phyloP scores from a whole-genome alignment of 2,888 invertebrate genomes.

The Ochlodes sylvanus region DNA sequence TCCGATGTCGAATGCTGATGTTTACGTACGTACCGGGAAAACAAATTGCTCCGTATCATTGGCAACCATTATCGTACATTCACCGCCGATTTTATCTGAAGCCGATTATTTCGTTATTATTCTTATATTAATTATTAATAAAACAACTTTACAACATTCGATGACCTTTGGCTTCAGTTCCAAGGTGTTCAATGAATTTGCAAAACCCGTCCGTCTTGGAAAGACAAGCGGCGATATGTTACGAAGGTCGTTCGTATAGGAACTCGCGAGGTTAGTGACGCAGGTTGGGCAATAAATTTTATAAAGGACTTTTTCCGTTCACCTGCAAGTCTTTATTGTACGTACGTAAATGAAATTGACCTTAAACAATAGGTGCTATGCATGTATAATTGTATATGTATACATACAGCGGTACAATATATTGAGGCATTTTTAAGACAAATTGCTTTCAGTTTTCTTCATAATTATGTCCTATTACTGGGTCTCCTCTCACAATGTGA shows the following conservation, averaged over 20 bases:
- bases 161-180: slow-evolving; percentile 61
- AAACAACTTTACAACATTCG: slow-evolving; percentile 52
- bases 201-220: slow-evolving; percentile 64
- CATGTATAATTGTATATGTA: background rate
- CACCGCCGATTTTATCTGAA: slow-evolving; percentile 56
- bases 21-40: background rate
- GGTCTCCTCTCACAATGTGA: too few relatives aligned
- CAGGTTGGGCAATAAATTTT: slow-evolving; percentile 13
- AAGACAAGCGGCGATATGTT: slow-evolving; percentile 66
- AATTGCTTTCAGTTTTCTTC: too few relatives aligned
- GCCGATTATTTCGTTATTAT: slow-evolving; percentile 47
- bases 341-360: background rate
- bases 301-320: slow-evolving; percentile 23
- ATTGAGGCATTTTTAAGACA: too few relatives aligned
- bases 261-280: slow-evolving; percentile 40
- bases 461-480: too few relatives aligned
- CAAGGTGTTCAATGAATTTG: slow-evolving; percentile 62
- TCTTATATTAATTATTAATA: slow-evolving; percentile 29
- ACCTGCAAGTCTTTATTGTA: slow-evolving; percentile 15
- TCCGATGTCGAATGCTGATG: too few relatives aligned
- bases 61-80: slow-evolving; percentile 62
- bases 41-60: background rate
- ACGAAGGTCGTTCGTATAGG: slow-evolving; percentile 57
- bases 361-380: background rate
- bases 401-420: too few relatives aligned